A percentile compares a stretch with the other conserved stretches of the same genome.
phyloP scores from a whole-genome alignment of 1,140 invertebrate species.

The Mya arenaria region DNA sequence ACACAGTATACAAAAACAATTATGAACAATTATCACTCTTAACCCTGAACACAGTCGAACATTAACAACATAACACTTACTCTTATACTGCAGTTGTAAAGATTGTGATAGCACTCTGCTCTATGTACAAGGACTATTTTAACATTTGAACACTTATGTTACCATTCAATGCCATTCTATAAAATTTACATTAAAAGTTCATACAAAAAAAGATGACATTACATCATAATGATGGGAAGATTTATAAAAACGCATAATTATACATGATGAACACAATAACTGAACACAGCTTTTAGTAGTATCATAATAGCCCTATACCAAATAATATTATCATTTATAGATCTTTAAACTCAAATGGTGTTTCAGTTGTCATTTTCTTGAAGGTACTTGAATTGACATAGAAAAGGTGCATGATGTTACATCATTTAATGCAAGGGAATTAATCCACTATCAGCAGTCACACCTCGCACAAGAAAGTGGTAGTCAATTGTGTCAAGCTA shows the following conservation, averaged over 20 bases:
- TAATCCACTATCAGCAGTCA: not conserved
- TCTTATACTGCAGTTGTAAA: too few species aligned
- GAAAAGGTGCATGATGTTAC: too few species aligned
- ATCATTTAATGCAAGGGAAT: not conserved
- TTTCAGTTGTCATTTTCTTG: not conserved
- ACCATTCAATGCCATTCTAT: too few species aligned
- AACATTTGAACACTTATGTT: too few species aligned
- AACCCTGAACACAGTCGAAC: not conserved
- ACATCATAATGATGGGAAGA: too few species aligned
- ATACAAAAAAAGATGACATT: too few species aligned
- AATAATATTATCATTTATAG: not conserved
- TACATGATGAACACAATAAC: constrained; percentile 33
- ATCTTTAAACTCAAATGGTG: not conserved
- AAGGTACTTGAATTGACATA: too few species aligned
- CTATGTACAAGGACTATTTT: too few species aligned
- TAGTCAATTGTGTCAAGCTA: not conserved
- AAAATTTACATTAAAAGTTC: too few species aligned
- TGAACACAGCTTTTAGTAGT: constrained; percentile 54
- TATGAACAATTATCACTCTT: constrained; percentile 32
- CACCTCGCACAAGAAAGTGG: not conserved
- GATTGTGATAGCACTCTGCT: too few species aligned
- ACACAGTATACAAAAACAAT: constrained; percentile 30
- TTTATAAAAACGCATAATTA: too few species aligned
- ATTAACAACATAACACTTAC: too few species aligned
- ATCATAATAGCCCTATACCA: constrained; percentile 15